Conservation (phyloP, 2,888 invertebrate genomes). For the Dasysyrphus tricinctus region DNA sequence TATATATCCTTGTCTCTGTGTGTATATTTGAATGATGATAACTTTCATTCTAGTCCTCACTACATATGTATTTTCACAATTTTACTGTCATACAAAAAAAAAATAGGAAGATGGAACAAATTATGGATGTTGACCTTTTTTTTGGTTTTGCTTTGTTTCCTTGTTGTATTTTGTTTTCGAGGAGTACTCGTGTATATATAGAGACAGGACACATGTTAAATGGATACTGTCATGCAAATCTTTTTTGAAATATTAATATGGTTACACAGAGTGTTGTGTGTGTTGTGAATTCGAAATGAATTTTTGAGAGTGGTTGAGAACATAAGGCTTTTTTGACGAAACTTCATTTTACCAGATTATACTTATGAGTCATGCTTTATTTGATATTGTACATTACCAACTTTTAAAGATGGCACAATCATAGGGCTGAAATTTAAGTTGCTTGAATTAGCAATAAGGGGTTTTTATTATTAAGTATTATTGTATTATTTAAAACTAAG, state of each 20-base stretch:
- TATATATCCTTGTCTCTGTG: background rate
- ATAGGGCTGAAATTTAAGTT: background rate
- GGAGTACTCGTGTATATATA: background rate
- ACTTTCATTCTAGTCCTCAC: slow-evolving; percentile 7
- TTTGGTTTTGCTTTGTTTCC: slow-evolving; percentile 15
- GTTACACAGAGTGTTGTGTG: slow-evolving; percentile 20
- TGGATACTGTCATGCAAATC: slow-evolving; percentile 52
- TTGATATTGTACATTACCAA: background rate
- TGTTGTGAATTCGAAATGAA: slow-evolving; percentile 31
- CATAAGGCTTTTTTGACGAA: background rate
- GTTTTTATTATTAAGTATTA: too few relatives aligned
- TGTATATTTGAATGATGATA: slow-evolving; percentile 15
- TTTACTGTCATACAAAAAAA: slow-evolving; percentile 7
- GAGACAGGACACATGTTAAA: slow-evolving; percentile 44
- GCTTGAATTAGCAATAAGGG: background rate
- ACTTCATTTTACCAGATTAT: background rate
- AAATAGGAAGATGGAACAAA: slow-evolving; percentile 13
- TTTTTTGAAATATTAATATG: slow-evolving; percentile 47
- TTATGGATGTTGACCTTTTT: slow-evolving; percentile 44
- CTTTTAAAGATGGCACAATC: background rate
- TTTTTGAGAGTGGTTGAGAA: slow-evolving; percentile 24
- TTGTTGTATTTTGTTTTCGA: slow-evolving; percentile 15
- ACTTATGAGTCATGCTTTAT: background rate
- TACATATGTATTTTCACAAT: slow-evolving; percentile 11
- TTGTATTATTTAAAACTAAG: too few relatives aligned